A percentile compares a stretch with the other conserved stretches of the same genome.
Conservation (phyloP, 2,888 invertebrate genomes). For the Aelia acuminata region DNA sequence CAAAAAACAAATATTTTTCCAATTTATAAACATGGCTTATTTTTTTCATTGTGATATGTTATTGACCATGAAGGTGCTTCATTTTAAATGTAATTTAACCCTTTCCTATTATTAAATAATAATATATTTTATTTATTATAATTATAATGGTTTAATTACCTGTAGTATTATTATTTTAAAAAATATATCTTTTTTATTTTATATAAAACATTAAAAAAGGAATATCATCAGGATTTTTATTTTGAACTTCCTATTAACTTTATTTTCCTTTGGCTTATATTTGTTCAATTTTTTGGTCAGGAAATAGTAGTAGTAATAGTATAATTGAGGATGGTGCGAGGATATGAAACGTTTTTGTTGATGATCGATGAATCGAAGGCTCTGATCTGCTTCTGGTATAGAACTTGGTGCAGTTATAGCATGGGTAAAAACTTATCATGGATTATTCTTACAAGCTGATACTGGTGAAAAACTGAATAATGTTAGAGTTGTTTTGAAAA, state of each 20-base stretch:
- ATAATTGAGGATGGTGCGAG: too few relatives aligned
- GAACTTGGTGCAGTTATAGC: too few relatives aligned
- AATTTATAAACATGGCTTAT: constrained; percentile 37
- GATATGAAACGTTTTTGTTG: too few relatives aligned
- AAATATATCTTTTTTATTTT: constrained; percentile 58
- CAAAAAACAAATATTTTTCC: constrained; percentile 48
- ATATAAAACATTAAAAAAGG: constrained; percentile 43
- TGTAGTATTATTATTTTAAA: constrained; percentile 57
- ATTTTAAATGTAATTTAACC: constrained; percentile 59
- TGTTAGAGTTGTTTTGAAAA: too few relatives aligned
- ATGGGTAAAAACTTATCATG: too few relatives aligned
- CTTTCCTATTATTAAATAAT: constrained; percentile 54
- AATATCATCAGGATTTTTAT: background rate
- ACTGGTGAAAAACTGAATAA: too few relatives aligned
- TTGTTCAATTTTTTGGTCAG: too few relatives aligned
- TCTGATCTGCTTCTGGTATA: too few relatives aligned
- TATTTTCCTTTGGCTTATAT: background rate
- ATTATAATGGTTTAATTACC: constrained; percentile 54
- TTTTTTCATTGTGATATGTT: constrained; percentile 57
- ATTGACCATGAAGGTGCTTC: constrained; percentile 57
- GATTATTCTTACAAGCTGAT: too few relatives aligned
- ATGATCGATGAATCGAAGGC: too few relatives aligned
- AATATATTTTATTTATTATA: constrained; percentile 58
- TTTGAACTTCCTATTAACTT: background rate
- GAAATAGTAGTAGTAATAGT: too few relatives aligned